Evolutionary conservation across 2,113 vertebrate genomes (phyloP).

Genomic region (Litocranius walleri): DNA sequence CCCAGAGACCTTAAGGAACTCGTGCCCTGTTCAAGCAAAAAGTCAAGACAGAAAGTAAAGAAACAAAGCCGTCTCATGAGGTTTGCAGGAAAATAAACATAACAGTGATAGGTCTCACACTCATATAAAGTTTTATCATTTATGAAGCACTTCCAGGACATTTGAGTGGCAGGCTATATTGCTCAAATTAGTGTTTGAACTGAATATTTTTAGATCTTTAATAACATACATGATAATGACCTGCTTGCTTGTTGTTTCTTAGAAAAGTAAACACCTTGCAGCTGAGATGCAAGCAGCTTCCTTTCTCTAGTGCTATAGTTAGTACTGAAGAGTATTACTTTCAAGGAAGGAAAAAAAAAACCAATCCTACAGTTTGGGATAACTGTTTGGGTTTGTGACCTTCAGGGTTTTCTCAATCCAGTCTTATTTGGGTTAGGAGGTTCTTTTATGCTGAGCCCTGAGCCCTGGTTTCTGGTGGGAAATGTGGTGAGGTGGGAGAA

Average conservation of each 20-base stretch:
- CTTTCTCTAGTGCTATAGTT: neutral
- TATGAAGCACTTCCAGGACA: neutral
- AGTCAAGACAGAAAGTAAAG: slow-evolving; percentile 20
- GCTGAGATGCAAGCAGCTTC: neutral
- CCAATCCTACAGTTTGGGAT: neutral
- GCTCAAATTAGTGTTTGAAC: slow-evolving; percentile 44
- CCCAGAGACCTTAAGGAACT: neutral
- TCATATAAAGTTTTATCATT: neutral
- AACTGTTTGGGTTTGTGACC: neutral
- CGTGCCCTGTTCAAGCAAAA: neutral
- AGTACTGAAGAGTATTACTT: neutral
- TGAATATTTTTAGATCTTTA: slow-evolving; percentile 18
- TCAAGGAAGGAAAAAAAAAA: neutral
- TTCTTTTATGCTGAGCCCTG: neutral
- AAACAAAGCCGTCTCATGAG: neutral
- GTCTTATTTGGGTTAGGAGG: neutral
- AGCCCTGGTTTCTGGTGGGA: neutral
- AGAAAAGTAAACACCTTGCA: neutral
- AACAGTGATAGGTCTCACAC: neutral
- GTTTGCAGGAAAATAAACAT: neutral
- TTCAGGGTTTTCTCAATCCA: neutral
- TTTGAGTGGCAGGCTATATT: neutral
- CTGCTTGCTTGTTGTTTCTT: neutral
- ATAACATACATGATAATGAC: neutral
- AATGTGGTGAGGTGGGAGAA: neutral